Conservation (phyloP, 2,888 invertebrate genomes). For the Amblyjoppa proteus region DNA sequence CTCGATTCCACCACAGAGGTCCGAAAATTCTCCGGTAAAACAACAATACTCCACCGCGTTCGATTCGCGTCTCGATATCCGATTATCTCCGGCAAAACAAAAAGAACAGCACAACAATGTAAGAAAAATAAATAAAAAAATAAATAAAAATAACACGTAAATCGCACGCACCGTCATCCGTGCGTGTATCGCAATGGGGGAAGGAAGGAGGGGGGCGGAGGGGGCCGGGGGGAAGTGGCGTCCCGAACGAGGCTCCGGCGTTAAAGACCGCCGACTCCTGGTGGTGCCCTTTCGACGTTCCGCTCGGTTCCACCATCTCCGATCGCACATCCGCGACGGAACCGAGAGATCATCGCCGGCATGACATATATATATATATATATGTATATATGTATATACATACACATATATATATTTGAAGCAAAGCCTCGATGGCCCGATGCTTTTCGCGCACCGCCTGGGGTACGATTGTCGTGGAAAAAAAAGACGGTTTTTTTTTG, state of each 20-base stretch:
- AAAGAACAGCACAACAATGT: not conserved
- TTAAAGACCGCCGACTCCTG: conserved; percentile 57
- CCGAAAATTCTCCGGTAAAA: too few relatives aligned
- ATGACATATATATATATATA: too few relatives aligned
- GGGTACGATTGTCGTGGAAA: not conserved
- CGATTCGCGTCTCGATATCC: too few relatives aligned
- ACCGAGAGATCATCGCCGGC: not conserved
- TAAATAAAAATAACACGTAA: not conserved
- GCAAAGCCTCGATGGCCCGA: not conserved
- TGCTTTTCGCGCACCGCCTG: not conserved
- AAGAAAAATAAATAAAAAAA: conserved; percentile 5
- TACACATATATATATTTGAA: not conserved
- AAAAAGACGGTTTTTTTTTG: conserved; percentile 48
- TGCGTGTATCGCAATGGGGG: not conserved
- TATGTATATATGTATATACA: not conserved
- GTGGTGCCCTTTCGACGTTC: conserved; percentile 57
- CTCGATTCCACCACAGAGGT: too few relatives aligned
- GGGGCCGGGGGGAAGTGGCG: conserved; percentile 5
- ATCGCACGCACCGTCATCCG: conserved; percentile 35
- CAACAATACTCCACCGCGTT: too few relatives aligned
- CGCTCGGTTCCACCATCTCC: conserved; percentile 23
- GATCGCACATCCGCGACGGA: not conserved
- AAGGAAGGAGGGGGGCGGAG: not conserved
- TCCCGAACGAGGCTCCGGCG: conserved; percentile 29
- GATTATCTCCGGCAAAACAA: not conserved